Percentiles rank a stretch among this genome's conserved stretches.
These are phyloP conservation scores for Rhabdophis nuchalis DNA, from an alignment of 2,797 vertebrate species.

Conservation along the genomic window DNA sequence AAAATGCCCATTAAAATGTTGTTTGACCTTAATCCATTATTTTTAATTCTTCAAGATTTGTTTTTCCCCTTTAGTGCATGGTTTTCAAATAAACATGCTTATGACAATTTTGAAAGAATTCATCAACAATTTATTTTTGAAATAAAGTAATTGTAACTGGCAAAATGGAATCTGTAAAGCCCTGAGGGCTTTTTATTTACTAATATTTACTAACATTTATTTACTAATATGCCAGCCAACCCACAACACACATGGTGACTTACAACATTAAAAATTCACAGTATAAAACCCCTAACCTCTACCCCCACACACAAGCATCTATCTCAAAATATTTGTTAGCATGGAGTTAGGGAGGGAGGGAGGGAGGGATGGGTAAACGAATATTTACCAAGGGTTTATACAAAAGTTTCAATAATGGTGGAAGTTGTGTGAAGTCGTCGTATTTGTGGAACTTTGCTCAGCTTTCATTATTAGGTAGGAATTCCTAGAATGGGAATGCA, in stretches of 20 bases:
- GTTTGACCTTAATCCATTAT: fast-evolving
- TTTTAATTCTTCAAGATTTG: fast-evolving
- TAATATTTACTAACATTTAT: too few relatives aligned
- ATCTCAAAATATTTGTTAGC: neutral
- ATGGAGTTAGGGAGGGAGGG: neutral
- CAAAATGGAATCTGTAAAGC: neutral
- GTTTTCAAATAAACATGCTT: neutral
- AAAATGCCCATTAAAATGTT: neutral
- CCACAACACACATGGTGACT: neutral
- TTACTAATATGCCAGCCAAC: neutral
- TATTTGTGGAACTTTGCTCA: neutral
- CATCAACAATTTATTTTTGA: neutral
- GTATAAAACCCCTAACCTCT: neutral
- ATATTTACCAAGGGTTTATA: neutral
- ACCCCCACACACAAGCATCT: neutral
- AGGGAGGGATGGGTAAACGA: neutral
- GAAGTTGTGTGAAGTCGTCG: neutral
- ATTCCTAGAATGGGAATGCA: neutral
- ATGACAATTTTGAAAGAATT: neutral
- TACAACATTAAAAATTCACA: neutral
- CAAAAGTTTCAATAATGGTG: neutral
- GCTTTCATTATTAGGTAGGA: neutral
- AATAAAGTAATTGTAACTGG: neutral
- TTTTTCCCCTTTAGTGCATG: neutral
- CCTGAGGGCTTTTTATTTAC: neutral